Percentiles rank a stretch among this genome's conserved stretches.
Conservation (phyloP, 2,888 invertebrate genomes). For the Erebia epiphron region DNA sequence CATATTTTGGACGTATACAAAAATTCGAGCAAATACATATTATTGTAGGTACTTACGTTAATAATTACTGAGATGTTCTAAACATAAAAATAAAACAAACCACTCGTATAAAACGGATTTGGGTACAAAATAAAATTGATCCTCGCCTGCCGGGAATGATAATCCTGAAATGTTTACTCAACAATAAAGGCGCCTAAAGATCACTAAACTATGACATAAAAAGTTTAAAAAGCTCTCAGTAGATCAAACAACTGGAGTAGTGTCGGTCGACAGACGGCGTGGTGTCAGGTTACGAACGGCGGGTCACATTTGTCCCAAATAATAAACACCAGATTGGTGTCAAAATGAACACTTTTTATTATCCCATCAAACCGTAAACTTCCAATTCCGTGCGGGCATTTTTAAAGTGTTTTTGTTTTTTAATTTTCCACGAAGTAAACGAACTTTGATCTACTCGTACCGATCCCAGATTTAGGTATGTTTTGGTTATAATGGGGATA, state of each 20-base stretch:
- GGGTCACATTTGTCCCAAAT: constrained; percentile 79
- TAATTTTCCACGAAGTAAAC: constrained; percentile 69
- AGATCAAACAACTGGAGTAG: constrained; percentile 80
- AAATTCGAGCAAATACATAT: background rate
- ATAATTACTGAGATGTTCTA: no score
- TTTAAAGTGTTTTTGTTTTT: constrained; percentile 68
- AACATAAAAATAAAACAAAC: constrained; percentile 8
- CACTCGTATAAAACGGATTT: constrained; percentile 8
- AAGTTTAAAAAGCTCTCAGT: constrained; percentile 82
- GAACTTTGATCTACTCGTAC: constrained; percentile 61
- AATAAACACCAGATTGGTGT: constrained; percentile 82
- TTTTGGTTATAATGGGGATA: constrained; percentile 37
- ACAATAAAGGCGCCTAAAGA: constrained; percentile 77
- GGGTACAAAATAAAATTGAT: constrained; percentile 49
- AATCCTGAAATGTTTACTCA: constrained; percentile 74
- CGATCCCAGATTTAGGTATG: constrained; percentile 53
- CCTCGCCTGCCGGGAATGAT: constrained; percentile 56
- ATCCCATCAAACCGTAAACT: constrained; percentile 74
- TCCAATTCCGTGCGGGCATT: constrained; percentile 51
- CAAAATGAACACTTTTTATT: constrained; percentile 80
- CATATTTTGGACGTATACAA: constrained; percentile 13
- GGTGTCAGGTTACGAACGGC: constrained; percentile 70
- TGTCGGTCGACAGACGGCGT: constrained; percentile 72
- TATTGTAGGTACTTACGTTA: no score
- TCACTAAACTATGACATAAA: constrained; percentile 80